phyloP scores from a whole-genome alignment of 2,888 invertebrate genomes.

The Pyrocoelia pectoralis region DNA sequence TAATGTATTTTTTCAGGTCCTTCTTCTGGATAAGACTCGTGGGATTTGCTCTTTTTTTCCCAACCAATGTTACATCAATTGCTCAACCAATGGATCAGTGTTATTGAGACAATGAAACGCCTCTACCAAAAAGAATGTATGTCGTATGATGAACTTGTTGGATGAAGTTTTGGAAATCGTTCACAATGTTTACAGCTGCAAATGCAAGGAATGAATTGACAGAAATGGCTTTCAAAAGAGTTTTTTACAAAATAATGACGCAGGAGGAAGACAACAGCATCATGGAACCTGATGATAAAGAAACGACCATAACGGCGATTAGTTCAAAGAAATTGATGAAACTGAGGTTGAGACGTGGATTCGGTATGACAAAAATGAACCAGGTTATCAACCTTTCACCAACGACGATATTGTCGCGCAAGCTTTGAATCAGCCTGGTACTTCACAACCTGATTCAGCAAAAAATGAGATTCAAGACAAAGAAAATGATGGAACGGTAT shows the following conservation, averaged over 20 bases:
- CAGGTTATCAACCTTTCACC: not conserved
- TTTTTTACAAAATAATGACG: slow-evolving; percentile 7
- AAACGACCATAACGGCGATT: slow-evolving; percentile 1
- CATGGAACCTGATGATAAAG: not conserved
- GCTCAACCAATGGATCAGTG: slow-evolving; percentile 2
- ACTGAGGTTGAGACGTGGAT: slow-evolving; percentile 2
- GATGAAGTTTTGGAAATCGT: slow-evolving; percentile 7
- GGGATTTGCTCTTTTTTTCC: slow-evolving; percentile 2
- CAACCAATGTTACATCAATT: not conserved
- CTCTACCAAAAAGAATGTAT: slow-evolving; percentile 4
- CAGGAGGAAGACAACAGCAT: not conserved
- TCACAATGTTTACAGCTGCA: not conserved
- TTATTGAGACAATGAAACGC: slow-evolving; percentile 2
- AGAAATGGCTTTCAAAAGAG: not conserved
- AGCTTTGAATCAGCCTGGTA: not conserved
- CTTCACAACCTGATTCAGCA: not conserved
- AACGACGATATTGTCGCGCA: not conserved
- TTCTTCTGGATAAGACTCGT: slow-evolving; percentile 3
- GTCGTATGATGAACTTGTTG: not conserved
- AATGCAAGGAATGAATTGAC: not conserved
- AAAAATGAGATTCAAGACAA: not conserved
- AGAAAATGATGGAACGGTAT: not conserved
- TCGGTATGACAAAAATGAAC: slow-evolving; percentile 3
- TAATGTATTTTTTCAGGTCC: no score
- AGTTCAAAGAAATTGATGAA: slow-evolving; percentile 2